These are phyloP conservation scores for Aromia moschata DNA, from an alignment of 2,888 invertebrate genomes.

Conservation along the genomic window DNA sequence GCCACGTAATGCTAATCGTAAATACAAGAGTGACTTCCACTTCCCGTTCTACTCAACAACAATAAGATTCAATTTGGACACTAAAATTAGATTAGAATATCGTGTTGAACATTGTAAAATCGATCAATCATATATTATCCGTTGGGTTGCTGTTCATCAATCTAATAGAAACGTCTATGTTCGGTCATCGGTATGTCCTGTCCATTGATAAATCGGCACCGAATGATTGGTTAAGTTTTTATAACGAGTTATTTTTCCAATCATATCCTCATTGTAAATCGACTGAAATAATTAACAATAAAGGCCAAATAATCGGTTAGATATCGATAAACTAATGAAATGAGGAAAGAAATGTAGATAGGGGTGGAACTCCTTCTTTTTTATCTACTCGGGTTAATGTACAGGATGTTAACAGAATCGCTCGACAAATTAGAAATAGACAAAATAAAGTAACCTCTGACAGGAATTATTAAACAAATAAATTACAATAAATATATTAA, in stretches of 20 bases:
- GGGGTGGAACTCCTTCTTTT: too few relatives aligned
- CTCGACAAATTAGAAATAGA: too few relatives aligned
- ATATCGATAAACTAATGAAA: conserved; percentile 9
- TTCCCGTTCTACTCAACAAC: conserved; percentile 37
- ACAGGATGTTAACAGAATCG: too few relatives aligned
- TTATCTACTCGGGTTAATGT: too few relatives aligned
- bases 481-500: too few relatives aligned
- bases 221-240: conserved; percentile 58
- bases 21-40: background rate
- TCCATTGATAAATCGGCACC: conserved; percentile 55
- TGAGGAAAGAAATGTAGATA: background rate
- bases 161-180: conserved; percentile 56
- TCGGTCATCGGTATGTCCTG: conserved; percentile 52
- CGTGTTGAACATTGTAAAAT: conserved; percentile 51
- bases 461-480: too few relatives aligned
- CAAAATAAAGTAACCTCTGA: too few relatives aligned
- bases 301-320: conserved; percentile 3
- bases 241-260: conserved; percentile 47
- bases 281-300: conserved; percentile 12
- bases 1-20: background rate
- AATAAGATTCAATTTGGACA: conserved; percentile 43
- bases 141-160: conserved; percentile 47
- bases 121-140: conserved; percentile 56
- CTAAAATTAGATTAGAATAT: conserved; percentile 45
- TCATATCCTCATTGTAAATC: conserved; percentile 17